A percentile compares a stretch with the other conserved stretches of the same genome.
phyloP scores from a whole-genome alignment of 2,888 invertebrate species.

The Apodemia zela region DNA sequence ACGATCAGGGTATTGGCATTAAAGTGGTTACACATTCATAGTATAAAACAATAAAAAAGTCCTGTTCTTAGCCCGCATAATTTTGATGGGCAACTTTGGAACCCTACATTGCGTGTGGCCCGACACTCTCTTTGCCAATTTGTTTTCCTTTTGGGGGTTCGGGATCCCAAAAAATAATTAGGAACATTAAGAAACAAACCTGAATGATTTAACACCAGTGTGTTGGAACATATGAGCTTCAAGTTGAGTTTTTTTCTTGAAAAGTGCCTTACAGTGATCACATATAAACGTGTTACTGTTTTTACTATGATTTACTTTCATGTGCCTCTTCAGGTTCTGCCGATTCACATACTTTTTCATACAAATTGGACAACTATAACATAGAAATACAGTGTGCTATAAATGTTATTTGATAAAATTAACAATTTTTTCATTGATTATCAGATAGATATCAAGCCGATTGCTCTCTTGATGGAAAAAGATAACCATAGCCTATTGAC shows the following conservation, averaged over 20 bases:
- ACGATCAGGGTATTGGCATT: too few relatives aligned
- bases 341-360: conserved; percentile 68
- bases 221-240: conserved; percentile 79
- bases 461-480: neutral
- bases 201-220: conserved; percentile 67
- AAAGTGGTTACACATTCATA: too few relatives aligned
- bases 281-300: conserved; percentile 65
- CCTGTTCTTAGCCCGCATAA: too few relatives aligned
- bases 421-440: neutral
- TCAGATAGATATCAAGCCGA: neutral
- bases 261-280: conserved; percentile 69
- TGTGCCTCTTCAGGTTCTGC: conserved; percentile 80
- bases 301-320: conserved; percentile 64
- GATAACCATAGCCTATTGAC: too few relatives aligned
- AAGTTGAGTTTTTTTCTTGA: conserved; percentile 79
- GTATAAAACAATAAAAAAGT: too few relatives aligned
- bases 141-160: too few relatives aligned
- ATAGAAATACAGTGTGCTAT: conserved; percentile 3
- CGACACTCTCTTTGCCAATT: too few relatives aligned
- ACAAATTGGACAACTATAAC: conserved; percentile 67
- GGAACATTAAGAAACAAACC: conserved; percentile 41
- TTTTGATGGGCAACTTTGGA: too few relatives aligned
- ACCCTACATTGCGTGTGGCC: too few relatives aligned
- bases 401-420: too few relatives aligned
- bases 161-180: neutral